Conservation (phyloP, 2,888 invertebrate genomes). For the Salpingus planirostris region DNA sequence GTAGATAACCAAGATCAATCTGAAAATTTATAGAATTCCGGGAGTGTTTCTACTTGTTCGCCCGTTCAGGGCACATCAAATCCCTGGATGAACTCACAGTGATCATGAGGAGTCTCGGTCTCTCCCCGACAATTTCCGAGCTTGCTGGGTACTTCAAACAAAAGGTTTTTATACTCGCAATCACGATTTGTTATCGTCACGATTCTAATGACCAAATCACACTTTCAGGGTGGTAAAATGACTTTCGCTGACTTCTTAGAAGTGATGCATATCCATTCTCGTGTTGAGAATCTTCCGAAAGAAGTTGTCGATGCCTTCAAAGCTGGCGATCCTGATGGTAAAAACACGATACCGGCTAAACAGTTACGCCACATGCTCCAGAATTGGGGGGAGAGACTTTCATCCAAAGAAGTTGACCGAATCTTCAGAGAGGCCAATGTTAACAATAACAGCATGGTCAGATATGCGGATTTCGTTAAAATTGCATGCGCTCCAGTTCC, state of each 20-base stretch:
- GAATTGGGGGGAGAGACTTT: constrained; percentile 86
- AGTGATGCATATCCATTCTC: constrained; percentile 87
- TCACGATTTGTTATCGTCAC: too few relatives aligned
- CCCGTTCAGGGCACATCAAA: constrained; percentile 79
- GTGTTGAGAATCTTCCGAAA: constrained; percentile 71
- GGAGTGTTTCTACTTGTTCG: constrained; percentile 93
- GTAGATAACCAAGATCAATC: too few relatives aligned
- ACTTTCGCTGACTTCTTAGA: constrained; percentile 92
- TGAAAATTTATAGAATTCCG: constrained; percentile 76
- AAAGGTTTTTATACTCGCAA: constrained; percentile 36
- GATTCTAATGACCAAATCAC: too few relatives aligned
- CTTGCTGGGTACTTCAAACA: constrained; percentile 73
- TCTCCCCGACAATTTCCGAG: constrained; percentile 90
- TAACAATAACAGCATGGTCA: constrained; percentile 64
- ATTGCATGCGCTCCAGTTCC: constrained; percentile 89
- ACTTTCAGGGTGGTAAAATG: constrained; percentile 82
- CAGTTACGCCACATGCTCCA: constrained; percentile 80
- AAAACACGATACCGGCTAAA: constrained; percentile 66
- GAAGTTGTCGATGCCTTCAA: constrained; percentile 86
- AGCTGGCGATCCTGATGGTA: constrained; percentile 70
- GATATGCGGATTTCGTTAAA: constrained; percentile 88
- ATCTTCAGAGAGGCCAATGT: constrained; percentile 90
- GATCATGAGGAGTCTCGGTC: constrained; percentile 89
- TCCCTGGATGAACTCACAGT: constrained; percentile 84
- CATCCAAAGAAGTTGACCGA: constrained; percentile 69